Conservation (phyloP, 92 coral and sea anemone species). For the Palythoa caribaeorum region DNA sequence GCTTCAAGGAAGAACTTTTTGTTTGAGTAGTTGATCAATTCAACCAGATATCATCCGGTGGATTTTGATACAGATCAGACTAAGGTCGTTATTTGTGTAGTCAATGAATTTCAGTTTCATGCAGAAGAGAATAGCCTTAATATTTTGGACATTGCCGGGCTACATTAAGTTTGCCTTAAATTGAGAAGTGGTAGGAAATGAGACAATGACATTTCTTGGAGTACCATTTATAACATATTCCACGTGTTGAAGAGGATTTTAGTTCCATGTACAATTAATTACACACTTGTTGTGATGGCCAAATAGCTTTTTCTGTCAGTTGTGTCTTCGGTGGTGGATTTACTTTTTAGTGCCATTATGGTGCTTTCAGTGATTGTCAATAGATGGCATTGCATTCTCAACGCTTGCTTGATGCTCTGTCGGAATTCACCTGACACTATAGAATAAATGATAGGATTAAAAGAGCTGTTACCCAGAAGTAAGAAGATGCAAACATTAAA, state of each 20-base stretch:
- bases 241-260: not conserved
- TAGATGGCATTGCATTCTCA: slow-evolving; percentile 74
- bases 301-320: not conserved
- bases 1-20: no score
- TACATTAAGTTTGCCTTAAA: no score
- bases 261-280: not conserved
- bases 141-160: no score
- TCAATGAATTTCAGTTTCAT: no score
- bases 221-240: not conserved
- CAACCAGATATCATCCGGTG: no score
- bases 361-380: not conserved
- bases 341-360: not conserved
- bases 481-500: slow-evolving; percentile 70
- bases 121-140: no score
- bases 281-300: not conserved
- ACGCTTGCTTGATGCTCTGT: slow-evolving; percentile 73
- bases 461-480: slow-evolving; percentile 83
- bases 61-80: no score
- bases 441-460: slow-evolving; percentile 94
- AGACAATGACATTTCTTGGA: no score
- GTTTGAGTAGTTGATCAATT: no score
- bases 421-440: slow-evolving; percentile 91
- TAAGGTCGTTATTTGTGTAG: no score
- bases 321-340: not conserved
- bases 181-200: no score